A percentile compares a stretch with the other conserved stretches of the same genome.
phyloP scores from a whole-genome alignment of 2,888 invertebrate genomes.

The Venustoraphidia nigricollis region DNA sequence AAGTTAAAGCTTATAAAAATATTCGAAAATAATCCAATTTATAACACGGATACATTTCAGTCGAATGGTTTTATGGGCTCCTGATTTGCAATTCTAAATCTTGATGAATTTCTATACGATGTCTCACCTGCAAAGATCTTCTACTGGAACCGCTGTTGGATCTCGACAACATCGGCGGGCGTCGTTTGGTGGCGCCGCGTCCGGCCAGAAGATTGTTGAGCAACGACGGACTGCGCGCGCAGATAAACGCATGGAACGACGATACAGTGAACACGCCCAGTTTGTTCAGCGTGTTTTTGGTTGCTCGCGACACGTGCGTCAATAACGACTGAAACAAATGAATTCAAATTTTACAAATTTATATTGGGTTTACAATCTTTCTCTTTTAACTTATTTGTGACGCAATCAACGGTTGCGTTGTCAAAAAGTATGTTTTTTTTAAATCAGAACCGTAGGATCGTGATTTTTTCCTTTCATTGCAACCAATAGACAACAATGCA shows the following conservation, averaged over 20 bases:
- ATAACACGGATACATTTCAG: background rate
- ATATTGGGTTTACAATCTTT: no score
- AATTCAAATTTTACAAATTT: no score
- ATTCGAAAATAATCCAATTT: background rate
- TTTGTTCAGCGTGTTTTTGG: conserved; percentile 87
- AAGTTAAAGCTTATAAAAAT: no score
- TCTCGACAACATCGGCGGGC: conserved; percentile 78
- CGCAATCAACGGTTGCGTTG: no score
- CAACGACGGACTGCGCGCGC: conserved; percentile 85
- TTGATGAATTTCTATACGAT: background rate
- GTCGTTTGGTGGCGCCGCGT: conserved; percentile 76
- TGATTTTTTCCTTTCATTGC: no score
- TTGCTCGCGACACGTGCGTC: conserved; percentile 87
- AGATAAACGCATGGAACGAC: conserved; percentile 94
- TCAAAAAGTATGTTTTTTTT: no score
- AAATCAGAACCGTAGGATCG: no score
- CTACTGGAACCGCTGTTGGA: conserved; percentile 81
- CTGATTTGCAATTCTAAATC: background rate
- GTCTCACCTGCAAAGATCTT: conserved; percentile 63
- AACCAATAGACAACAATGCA: no score
- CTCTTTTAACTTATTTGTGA: no score
- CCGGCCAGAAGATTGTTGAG: conserved; percentile 84
- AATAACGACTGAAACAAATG: conserved; percentile 65
- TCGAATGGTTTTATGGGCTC: background rate
- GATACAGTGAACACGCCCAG: conserved; percentile 95